Base-by-base conservation (phyloP, 2,113 vertebrate species). In the Ictalurus furcatus region DNA sequence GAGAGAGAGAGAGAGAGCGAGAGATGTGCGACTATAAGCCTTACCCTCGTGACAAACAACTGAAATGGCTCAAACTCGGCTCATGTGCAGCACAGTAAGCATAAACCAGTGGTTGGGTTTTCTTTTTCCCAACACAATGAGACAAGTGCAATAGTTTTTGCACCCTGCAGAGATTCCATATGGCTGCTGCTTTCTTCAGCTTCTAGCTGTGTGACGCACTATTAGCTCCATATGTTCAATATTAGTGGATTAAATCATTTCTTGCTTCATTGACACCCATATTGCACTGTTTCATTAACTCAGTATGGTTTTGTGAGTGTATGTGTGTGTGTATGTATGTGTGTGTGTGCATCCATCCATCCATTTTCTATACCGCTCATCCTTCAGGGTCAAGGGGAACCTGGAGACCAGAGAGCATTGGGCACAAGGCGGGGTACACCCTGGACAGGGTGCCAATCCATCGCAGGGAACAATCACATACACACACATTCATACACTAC, bases 201-300 rank as follows among this genome's bases (percentile, higher is more conserved):
- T n/a, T 30, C 25, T 86, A 28, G 23, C 79, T 28, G 61, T 85
- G 52, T 21, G 52, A 21, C 52, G 63, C 78, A 69, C 85, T 85
- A 88, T 80, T 80, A 82, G 19, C 48, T 28, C 59, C 82, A 74
- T 90, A 78, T 87, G 85, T 85, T 90, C 37, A 67, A 73, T 85
- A 88, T 85, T 88, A 82, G 52, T n/a, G 23, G 52, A 14, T 67
- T 74, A 69, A 82, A 40, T 74, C 23, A 48, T 81, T 82, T 74
- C 44, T 3, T 76, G 61, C 85, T 25, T 78, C 12, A 58, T 34
- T 83, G 69, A 25, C 48, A 30, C 28, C 25, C 37, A 61, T 44
- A 48, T 14, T 30, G 67, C 52, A 58, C 4, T 85, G 61, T 44
- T 44, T 76, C 84, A 73, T 28, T 40, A 44, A 58, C 28, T 25